Evolutionary conservation across 2,888 invertebrate species (phyloP).

Genomic region (Crossocerus cetratus): DNA sequence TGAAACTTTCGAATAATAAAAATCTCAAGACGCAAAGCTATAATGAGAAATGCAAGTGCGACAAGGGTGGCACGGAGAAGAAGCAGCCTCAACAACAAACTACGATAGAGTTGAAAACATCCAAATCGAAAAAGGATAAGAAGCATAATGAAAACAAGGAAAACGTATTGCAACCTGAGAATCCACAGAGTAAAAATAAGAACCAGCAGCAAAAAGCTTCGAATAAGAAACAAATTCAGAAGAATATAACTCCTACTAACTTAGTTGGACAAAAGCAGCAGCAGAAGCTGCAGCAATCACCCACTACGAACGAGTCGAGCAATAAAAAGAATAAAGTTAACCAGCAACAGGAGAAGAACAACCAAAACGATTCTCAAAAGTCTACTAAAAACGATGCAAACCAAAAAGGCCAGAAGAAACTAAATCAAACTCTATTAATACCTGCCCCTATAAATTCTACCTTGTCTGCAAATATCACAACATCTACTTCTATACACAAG

Average conservation of each 20-base stretch:
- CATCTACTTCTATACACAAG: no score
- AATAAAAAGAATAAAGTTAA: conserved; percentile 44
- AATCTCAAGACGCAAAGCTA: conserved; percentile 59
- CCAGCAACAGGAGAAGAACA: conserved; percentile 45
- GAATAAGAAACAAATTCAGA: conserved; percentile 56
- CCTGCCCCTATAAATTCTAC: no score
- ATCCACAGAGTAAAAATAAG: conserved; percentile 56
- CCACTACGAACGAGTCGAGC: conserved; percentile 19
- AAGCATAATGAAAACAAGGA: conserved; percentile 71
- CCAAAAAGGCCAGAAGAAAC: conserved; percentile 61
- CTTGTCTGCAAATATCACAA: no score
- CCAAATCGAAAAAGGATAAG: conserved; percentile 69
- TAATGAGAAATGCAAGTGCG: conserved; percentile 63
- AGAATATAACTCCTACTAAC: conserved; percentile 41
- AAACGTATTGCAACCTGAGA: conserved; percentile 60
- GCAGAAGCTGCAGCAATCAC: conserved; percentile 18
- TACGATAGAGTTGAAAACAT: not conserved
- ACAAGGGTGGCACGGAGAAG: conserved; percentile 44
- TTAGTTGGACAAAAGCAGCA: conserved; percentile 41
- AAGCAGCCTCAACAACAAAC: not conserved
- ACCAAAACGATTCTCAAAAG: conserved; percentile 19
- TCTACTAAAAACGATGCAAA: conserved; percentile 14
- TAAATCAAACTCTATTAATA: no score
- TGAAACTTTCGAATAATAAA: conserved; percentile 56
- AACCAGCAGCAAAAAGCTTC: conserved; percentile 49